Evolutionary conservation across 2,888 invertebrate species (phyloP), one percentile per base, ranked within the genome.

Genomic region (Noctua fimbriata): DNA sequence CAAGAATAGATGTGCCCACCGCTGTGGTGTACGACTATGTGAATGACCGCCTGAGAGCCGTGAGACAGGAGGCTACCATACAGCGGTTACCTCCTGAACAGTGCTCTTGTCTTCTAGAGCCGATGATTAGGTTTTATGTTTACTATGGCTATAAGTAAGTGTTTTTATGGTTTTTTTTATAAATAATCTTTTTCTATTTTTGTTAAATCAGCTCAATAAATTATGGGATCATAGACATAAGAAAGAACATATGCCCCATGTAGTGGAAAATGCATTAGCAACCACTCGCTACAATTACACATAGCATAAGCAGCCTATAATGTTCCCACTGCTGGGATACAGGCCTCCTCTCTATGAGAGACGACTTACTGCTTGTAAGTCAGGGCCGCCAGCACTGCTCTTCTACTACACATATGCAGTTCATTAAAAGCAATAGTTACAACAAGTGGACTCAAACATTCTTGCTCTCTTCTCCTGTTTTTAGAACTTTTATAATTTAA

Each of bases 41-140:
- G 73, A 97, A 98, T 91, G 98, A 99, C 92, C 97, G 99, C 28
- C 94, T 98, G 79, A 95, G 98, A 89, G 97, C 98, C 0, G 97
- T 98, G 9, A 95, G 98, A 60, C 98, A 98, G 93, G 99, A 99
- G 91, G 97, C 98, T 94, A 97, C 98, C 0, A 98, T 99, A 85
- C 98, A 99, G 93, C 97, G 97, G 80, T 92, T 98, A 2, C 92
- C 96, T 7, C 95, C 97, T 2, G 87, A 92, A 1, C 93, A 97
- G 49, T 97, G 97, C 75, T 97, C 98, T 14, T 90, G 92, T 32
- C 96, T 98, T 76, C 95, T 98, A n/a, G 98, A 98, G 91, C 98
- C 98, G n/a, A 98, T 98, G 92, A 97, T 98, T 41, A 95, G 98
- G 83, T 98, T 98, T 94, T 97, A 98, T 94, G 96, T 98, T 63